Conservation (phyloP, 2,797 vertebrate genomes). For the Epinephelus awoara region DNA sequence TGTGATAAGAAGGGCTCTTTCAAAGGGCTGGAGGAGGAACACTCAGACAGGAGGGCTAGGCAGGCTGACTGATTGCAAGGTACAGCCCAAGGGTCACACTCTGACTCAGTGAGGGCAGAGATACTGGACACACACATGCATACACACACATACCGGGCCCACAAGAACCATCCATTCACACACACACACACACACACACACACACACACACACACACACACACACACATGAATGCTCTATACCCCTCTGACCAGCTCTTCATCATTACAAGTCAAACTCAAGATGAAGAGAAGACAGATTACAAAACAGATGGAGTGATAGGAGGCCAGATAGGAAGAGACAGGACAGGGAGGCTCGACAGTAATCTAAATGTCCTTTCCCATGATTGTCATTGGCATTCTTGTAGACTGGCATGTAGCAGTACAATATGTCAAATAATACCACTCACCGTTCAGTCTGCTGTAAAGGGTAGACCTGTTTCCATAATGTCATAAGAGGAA, state of each 20-base stretch:
- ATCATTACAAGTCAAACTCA: constrained; percentile 78
- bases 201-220: constrained; percentile 41
- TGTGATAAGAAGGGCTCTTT: constrained; percentile 73
- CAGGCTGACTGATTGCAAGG: constrained; percentile 80
- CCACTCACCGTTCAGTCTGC: constrained; percentile 68
- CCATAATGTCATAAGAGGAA: constrained; percentile 73
- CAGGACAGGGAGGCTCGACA: constrained; percentile 74
- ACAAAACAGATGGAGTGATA: constrained; percentile 79
- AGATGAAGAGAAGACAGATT: constrained; percentile 82
- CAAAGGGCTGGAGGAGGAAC: constrained; percentile 66
- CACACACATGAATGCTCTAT: constrained; percentile 15
- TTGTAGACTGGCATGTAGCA: constrained; percentile 79
- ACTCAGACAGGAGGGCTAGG: constrained; percentile 71
- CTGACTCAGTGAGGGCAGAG: constrained; percentile 59
- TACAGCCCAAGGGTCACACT: constrained; percentile 77
- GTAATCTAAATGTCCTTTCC: constrained; percentile 84
- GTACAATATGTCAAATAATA: constrained; percentile 77
- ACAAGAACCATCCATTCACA: constrained; percentile 31
- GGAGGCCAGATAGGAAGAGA: constrained; percentile 74
- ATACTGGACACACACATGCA: constrained; percentile 52
- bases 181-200: constrained; percentile 35
- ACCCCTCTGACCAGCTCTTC: constrained; percentile 76
- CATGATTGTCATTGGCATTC: constrained; percentile 84
- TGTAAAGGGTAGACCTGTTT: constrained; percentile 79
- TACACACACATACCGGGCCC: constrained; percentile 31